A percentile compares a stretch with the other conserved stretches of the same genome.
Evolutionary conservation across 1,140 invertebrate species (phyloP).

Genomic region (Trachymyrmex septentrionalis): DNA sequence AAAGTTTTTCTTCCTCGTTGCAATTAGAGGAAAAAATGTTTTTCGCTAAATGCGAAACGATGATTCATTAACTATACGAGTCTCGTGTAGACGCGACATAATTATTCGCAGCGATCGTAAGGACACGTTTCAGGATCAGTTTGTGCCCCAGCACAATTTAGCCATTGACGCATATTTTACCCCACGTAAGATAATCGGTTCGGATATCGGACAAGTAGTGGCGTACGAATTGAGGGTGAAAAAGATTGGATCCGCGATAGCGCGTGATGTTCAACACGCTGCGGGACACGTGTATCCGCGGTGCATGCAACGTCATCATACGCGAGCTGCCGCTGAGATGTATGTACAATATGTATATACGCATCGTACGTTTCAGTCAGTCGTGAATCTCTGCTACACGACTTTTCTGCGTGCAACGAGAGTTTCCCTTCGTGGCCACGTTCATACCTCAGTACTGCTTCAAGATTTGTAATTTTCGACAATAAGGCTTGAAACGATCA

Average conservation of each 20-base stretch:
- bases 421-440: not conserved
- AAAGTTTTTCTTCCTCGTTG: not conserved
- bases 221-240: conserved; percentile 39
- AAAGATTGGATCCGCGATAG: conserved; percentile 71
- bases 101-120: not conserved
- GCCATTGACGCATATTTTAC: not conserved
- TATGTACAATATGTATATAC: no score
- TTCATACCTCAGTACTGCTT: not conserved
- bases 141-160: not conserved
- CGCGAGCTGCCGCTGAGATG: not conserved
- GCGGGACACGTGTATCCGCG: conserved; percentile 62
- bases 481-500: no score
- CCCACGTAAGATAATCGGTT: conserved; percentile 17
- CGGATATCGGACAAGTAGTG: conserved; percentile 6
- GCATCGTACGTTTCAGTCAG: not conserved
- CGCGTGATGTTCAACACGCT: conserved; percentile 68
- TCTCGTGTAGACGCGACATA: not conserved
- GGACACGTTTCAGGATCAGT: not conserved
- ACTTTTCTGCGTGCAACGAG: not conserved
- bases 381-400: not conserved
- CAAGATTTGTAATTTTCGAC: no score
- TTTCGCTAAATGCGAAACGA: not conserved
- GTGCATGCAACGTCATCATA: conserved; percentile 51
- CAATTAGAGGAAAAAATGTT: not conserved
- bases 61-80: not conserved